phyloP scores from a whole-genome alignment of 1,140 invertebrate genomes.

The Condylostylus longicornis region DNA sequence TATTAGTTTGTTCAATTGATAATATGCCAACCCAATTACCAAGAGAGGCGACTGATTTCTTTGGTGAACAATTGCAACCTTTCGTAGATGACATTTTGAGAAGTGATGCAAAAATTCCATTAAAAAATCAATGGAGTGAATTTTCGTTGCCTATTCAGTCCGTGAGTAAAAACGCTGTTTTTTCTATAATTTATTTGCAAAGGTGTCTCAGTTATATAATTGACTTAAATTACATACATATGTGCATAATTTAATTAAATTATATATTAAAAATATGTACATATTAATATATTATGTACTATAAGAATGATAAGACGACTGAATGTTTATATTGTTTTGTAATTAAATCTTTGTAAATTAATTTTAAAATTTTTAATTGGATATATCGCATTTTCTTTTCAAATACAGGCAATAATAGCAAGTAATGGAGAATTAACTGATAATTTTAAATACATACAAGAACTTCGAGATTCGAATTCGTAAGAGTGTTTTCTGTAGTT shows the following conservation, averaged over 20 bases:
- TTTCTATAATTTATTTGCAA: no score
- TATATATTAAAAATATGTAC: no score
- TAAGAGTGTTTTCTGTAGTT: slow-evolving; percentile 15
- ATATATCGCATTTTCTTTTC: slow-evolving; percentile 1
- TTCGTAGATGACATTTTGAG: slow-evolving; percentile 81
- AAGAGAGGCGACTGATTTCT: slow-evolving; percentile 92
- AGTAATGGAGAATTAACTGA: slow-evolving; percentile 86
- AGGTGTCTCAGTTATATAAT: no score
- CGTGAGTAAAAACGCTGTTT: slow-evolving; percentile 45
- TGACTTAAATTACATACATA: no score
- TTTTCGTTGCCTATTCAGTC: slow-evolving; percentile 64
- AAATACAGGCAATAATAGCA: slow-evolving; percentile 75
- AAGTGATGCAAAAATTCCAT: slow-evolving; percentile 71
- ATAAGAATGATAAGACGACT: no score
- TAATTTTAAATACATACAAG: slow-evolving; percentile 88
- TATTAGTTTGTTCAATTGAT: slow-evolving; percentile 96
- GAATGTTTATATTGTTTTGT: no score
- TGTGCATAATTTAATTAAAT: no score
- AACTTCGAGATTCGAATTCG: slow-evolving; percentile 51
- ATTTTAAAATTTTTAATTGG: not conserved
- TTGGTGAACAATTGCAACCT: slow-evolving; percentile 83
- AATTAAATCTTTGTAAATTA: no score
- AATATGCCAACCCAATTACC: slow-evolving; percentile 99
- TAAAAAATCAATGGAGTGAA: slow-evolving; percentile 65
- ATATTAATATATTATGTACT: no score